Base-by-base conservation (phyloP, 2,113 vertebrate genomes). In the Neotragus moschatus region DNA sequence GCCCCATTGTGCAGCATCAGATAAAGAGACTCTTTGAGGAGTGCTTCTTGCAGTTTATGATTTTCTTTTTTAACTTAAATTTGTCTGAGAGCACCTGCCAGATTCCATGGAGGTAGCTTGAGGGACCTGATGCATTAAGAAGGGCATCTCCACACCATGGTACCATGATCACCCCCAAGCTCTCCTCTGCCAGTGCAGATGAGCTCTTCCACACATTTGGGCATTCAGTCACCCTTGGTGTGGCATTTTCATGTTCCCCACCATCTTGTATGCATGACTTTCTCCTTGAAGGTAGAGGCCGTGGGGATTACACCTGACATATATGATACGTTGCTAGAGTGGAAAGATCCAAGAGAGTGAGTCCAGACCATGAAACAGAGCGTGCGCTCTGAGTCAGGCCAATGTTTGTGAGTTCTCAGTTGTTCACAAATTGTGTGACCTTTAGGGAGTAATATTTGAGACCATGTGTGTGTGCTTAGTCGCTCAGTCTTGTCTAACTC, bases 131-230 rank as follows among this genome's bases (percentile, higher is more conserved):
- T 61, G 30, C 23, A 28, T 55, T 47, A 45, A 51, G 43, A 94
- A 86, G 19, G 10, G 8, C 36, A 14, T 45, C 43, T 3, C 63
- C 28, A 49, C 28, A 39, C 14, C 12, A 6, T 14, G n/a, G 36
- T 2, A 45, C 8, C 0, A 4, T 39, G 7, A 17, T 17, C 14
- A 30, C 23, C 23, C 5, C 2, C 13, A 53, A 10, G 3, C 36
- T 49, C 23, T 28, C 16, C 9, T 45, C 49, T 39, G 45, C 55
- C 3, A 63, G 79, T 8, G 36, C 17, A 17, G 30, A 26, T 47
- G 6, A 10, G 56, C 51, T 73, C 58, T 61, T 8, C 28, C 10
- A 13, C 15, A 6, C 15, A 47, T 30, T 23, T 5, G 33, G 25
- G 30, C 30, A 16, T 47, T 70, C 13, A 17, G 0, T 45, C 36